Base-by-base conservation (phyloP, 2,888 invertebrate species). In the Thalpophila matura region DNA sequence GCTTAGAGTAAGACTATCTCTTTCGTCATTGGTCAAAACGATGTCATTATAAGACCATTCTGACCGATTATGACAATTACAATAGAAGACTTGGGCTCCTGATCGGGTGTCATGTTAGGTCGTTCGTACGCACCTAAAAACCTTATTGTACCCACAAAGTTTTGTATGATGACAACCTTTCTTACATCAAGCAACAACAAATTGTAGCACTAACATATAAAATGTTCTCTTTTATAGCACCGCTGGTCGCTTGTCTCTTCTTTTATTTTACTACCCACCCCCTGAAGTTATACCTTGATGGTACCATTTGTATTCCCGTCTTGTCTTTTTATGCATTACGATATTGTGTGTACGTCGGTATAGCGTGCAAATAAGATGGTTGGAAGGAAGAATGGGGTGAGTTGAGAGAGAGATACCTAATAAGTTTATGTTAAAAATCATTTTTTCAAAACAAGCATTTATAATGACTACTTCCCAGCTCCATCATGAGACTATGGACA, bases 311-410 rank as follows among this genome's bases (percentile, higher is more conserved):
- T 77, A 77, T 76, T 69, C 74, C 5, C 18, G 47, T 51, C 61
- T 53, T 58, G 55, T 29, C 42, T 67, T 71, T 75, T 74, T 74
- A 76, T 76, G 78, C 50, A 74, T 76, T 74, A 74, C 61, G 61
- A 76, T 77, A 75, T 77, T 73, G 64, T 59, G 38, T 43, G 38
- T 51, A 77, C 74, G 78, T 77, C 78, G 33, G 24, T 22, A 14
- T 4, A 2, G 16, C 12, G 4, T 37, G 47, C 37, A 43, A 65
- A 31, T 43, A 37, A 24, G 45, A 22, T 35, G 27, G 22, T 50
- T 33, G 12, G 20, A 35, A 55, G 24, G 18, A 16, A 24, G 14
- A 22, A 26, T 14, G 26, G 12, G 24, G 14, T 59, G 24, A 24
- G 38, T n/a, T 7, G 10, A 3, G 2, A 12, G 5, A 26, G 29